These are phyloP conservation scores for Cebidichthys violaceus DNA, from an alignment of 2,113 vertebrate species.

Conservation along the genomic window DNA sequence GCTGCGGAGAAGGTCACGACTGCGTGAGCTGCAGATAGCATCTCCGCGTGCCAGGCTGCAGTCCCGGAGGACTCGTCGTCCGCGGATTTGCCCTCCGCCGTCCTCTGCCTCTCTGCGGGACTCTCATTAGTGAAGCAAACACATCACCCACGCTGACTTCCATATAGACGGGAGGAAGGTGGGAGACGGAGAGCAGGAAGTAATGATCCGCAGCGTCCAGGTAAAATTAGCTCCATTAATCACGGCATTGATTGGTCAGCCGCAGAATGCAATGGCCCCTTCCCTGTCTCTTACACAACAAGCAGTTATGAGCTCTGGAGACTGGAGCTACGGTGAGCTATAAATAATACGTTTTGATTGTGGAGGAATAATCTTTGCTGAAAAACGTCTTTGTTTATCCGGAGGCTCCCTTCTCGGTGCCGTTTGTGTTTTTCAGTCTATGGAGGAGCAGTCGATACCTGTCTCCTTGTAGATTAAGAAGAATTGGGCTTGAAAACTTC, in stretches of 20 bases:
- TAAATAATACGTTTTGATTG: conserved; percentile 64
- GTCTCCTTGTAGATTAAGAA: conserved; percentile 66
- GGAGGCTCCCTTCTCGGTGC: conserved; percentile 8
- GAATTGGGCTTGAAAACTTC: conserved; percentile 52
- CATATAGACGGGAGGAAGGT: conserved; percentile 39
- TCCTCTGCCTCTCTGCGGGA: conserved; percentile 62
- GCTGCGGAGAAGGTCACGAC: conserved; percentile 47
- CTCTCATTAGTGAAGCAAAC: conserved; percentile 72
- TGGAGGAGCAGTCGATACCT: conserved; percentile 58
- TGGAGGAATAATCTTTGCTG: conserved; percentile 24
- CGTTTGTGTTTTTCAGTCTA: conserved; percentile 52
- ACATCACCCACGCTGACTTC: conserved; percentile 53
- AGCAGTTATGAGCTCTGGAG: conserved; percentile 30
- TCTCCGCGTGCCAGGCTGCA: conserved; percentile 28
- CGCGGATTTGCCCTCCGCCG: conserved; percentile 54
- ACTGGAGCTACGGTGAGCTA: conserved; percentile 35
- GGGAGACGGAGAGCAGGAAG: conserved; percentile 63
- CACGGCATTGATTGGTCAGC: conserved; percentile 77
- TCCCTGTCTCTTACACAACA: conserved; percentile 24
- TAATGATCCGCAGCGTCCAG: conserved; percentile 79
- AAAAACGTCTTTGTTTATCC: conserved; percentile 50
- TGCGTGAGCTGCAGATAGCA: conserved; percentile 37
- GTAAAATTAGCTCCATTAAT: conserved; percentile 85
- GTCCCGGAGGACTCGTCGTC: conserved; percentile 41
- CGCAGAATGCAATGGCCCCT: conserved; percentile 49